Evolutionary conservation across 2,797 vertebrate species (phyloP), one percentile per base, ranked within the genome.

Genomic region (Odontamblyopus lacepedii): DNA sequence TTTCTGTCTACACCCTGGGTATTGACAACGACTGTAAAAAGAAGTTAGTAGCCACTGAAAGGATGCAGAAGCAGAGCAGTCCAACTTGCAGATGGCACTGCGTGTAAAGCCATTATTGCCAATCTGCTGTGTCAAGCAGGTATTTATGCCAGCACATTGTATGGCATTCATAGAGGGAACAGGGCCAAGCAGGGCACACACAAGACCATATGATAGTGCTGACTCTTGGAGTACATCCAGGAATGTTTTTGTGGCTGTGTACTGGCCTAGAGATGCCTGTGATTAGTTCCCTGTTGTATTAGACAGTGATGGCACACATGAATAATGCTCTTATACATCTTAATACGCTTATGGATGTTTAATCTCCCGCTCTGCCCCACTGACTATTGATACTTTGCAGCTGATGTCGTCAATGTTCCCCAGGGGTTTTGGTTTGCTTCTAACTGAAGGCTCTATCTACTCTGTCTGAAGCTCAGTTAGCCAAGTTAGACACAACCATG

Each of bases 61-160:
- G 80, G 87, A 83, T 75, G 85, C 79, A 80, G 44, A 71, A 81
- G 84, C 87, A 82, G 73, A 23, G 70, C 66, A 72, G 88, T 88
- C 81, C 89, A 83, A 84, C 77, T 83, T 88, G 85, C 92, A 94
- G 90, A 92, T 92, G 90, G 91, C 89, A 73, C 83, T 27, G 75
- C 61, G 73, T 91, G 88, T 90, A 91, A 86, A 90, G 87, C 85
- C 90, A 92, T 92, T 93, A 93, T 87, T 86, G 89, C 86, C 92
- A 92, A 92, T 92, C 90, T 92, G 91, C 89, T 89, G 82, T 92
- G 88, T 89, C 88, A 90, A 91, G 90, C 91, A 93, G 91, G 91
- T 93, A 88, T 92, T 89, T 84, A 83, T 87, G 86, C 88, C 88
- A 90, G 83, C 77, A 82, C 82, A 90, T 90, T 89, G 85, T 92